Evolutionary conservation across 2,797 vertebrate species (phyloP).

Genomic region (Pygocentrus nattereri): DNA sequence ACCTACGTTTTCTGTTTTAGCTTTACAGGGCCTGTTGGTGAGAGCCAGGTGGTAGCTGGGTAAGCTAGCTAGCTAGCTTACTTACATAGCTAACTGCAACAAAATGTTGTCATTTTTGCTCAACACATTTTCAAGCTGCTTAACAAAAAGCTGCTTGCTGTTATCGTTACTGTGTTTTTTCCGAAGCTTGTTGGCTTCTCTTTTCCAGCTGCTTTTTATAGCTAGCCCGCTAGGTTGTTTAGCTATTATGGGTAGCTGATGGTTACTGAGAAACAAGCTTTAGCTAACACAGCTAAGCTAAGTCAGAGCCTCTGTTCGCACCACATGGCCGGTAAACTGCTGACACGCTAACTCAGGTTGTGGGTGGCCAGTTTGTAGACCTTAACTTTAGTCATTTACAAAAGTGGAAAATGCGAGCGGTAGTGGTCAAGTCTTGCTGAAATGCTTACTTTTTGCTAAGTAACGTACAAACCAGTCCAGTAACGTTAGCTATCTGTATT

Average conservation of each 20-base stretch:
- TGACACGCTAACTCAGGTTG: neutral
- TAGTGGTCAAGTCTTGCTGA: neutral
- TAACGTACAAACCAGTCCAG: neutral
- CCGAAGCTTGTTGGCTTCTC: neutral
- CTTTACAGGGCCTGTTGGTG: neutral
- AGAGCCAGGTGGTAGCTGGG: neutral
- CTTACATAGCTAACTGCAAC: neutral
- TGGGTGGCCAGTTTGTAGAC: neutral
- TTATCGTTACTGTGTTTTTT: neutral
- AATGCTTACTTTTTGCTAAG: neutral
- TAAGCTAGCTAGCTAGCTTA: slow-evolving; percentile 1
- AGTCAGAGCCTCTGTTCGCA: neutral
- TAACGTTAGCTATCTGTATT: neutral
- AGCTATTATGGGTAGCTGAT: neutral
- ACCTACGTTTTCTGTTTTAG: neutral
- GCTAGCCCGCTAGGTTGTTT: neutral
- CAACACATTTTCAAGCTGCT: neutral
- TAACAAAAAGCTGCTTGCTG: neutral
- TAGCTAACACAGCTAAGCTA: neutral
- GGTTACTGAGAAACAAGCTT: no score
- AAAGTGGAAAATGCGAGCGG: no score
- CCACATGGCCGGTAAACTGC: slow-evolving; percentile 6
- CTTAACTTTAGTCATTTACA: neutral
- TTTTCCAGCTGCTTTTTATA: neutral
- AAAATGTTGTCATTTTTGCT: neutral